These are phyloP conservation scores for Stenolophus ochropezus DNA, from an alignment of 2,888 invertebrate genomes.

Conservation along the genomic window DNA sequence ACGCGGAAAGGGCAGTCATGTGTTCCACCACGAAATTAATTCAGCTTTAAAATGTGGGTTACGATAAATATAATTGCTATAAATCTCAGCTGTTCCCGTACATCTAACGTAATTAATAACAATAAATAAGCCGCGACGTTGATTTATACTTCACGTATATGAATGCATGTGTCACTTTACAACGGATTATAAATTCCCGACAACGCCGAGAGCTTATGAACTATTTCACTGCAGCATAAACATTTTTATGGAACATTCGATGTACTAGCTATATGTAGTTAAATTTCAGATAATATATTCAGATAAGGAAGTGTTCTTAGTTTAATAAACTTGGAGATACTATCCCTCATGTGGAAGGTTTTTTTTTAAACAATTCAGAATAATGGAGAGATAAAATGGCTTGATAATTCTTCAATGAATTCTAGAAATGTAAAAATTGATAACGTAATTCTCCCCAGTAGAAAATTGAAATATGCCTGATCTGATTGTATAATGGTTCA, in stretches of 20 bases:
- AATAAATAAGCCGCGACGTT: conserved; percentile 41
- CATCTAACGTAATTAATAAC: conserved; percentile 45
- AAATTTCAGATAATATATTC: background rate
- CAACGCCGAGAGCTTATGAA: conserved; percentile 13
- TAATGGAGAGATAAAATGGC: background rate
- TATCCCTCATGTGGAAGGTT: background rate
- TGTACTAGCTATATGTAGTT: background rate
- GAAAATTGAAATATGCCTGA: background rate
- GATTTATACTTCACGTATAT: conserved; percentile 36
- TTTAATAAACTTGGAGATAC: background rate
- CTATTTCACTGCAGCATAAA: conserved; percentile 17
- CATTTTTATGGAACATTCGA: conserved; percentile 15
- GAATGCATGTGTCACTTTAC: conserved; percentile 29
- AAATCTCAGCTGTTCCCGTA: background rate
- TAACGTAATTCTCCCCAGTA: background rate
- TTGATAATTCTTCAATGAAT: background rate
- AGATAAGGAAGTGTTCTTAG: background rate
- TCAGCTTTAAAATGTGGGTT: conserved; percentile 9
- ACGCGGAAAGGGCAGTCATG: background rate
- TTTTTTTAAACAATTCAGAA: background rate
- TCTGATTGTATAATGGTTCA: conserved; percentile 6
- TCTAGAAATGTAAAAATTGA: background rate
- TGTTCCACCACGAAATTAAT: conserved; percentile 6
- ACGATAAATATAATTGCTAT: conserved; percentile 26
- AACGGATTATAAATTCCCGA: conserved; percentile 27